phyloP scores from a whole-genome alignment of 2,113 vertebrate species.

The Calidris pygmaea region DNA sequence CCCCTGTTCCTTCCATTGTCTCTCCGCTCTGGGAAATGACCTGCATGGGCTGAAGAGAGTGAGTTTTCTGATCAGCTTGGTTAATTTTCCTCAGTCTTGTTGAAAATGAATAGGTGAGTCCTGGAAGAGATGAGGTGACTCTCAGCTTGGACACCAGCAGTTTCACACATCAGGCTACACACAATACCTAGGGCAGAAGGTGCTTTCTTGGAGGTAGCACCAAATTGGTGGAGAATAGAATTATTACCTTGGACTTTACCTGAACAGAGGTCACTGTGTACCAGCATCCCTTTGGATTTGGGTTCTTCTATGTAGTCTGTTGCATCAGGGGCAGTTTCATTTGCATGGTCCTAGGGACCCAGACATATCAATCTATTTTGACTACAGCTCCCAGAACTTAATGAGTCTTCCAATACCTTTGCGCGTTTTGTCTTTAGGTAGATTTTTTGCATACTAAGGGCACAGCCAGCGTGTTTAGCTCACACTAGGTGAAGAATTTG shows the following conservation, averaged over 20 bases:
- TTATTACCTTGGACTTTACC: background rate
- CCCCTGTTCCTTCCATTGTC: background rate
- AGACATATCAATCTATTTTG: background rate
- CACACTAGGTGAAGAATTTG: background rate
- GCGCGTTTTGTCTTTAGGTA: background rate
- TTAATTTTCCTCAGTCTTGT: background rate
- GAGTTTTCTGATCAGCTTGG: background rate
- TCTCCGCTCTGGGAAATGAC: background rate
- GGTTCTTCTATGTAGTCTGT: background rate
- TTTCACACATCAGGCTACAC: background rate
- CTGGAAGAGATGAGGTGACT: background rate
- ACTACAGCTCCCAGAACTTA: background rate
- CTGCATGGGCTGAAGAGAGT: background rate
- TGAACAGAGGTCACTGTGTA: background rate
- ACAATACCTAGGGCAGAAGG: background rate
- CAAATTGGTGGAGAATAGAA: background rate
- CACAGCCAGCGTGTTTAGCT: fast-evolving
- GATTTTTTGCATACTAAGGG: background rate
- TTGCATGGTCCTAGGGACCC: background rate
- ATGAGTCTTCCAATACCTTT: background rate
- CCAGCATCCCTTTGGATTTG: background rate
- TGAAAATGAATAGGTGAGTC: background rate
- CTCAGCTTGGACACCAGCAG: background rate
- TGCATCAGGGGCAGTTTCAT: background rate
- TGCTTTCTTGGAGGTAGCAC: background rate